These are phyloP conservation scores for Cyprinella venusta DNA, from an alignment of 2,797 vertebrate species.

Conservation along the genomic window DNA sequence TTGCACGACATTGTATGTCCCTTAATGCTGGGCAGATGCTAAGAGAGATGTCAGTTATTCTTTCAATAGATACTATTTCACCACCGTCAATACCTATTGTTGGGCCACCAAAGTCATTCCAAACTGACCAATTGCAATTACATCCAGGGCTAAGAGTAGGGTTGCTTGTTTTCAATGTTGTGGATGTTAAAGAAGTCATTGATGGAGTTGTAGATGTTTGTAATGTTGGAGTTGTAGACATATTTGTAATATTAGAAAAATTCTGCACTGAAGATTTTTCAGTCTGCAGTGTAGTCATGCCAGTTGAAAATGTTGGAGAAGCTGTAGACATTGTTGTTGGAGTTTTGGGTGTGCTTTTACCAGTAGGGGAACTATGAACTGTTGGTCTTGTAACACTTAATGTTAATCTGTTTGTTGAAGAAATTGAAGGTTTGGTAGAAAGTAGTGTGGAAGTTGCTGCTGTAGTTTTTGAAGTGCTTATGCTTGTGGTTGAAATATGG, in stretches of 20 bases:
- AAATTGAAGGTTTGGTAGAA: neutral
- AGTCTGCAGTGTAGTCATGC: neutral
- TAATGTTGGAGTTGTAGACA: neutral
- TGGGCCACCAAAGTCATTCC: constrained; percentile 49
- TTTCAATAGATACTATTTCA: constrained; percentile 56
- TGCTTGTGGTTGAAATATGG: neutral
- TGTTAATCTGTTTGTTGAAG: neutral
- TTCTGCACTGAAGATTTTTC: neutral
- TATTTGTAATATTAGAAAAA: neutral
- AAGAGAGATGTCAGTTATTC: constrained; percentile 32
- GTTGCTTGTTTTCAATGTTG: neutral
- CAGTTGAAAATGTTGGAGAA: neutral
- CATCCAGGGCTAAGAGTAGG: neutral
- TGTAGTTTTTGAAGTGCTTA: neutral
- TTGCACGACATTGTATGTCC: constrained; percentile 45
- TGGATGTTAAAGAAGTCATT: neutral
- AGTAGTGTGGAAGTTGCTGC: neutral
- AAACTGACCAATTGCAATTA: constrained; percentile 31
- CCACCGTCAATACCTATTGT: constrained; percentile 56
- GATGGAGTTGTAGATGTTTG: too few species aligned
- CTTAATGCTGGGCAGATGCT: neutral
- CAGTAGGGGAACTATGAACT: neutral
- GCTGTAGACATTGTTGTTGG: neutral
- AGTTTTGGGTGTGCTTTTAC: neutral
- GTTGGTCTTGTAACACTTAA: neutral